Percentiles rank a stretch among this genome's conserved stretches.
phyloP scores from a whole-genome alignment of 2,113 vertebrate species.

The Ploceus nigricollis region DNA sequence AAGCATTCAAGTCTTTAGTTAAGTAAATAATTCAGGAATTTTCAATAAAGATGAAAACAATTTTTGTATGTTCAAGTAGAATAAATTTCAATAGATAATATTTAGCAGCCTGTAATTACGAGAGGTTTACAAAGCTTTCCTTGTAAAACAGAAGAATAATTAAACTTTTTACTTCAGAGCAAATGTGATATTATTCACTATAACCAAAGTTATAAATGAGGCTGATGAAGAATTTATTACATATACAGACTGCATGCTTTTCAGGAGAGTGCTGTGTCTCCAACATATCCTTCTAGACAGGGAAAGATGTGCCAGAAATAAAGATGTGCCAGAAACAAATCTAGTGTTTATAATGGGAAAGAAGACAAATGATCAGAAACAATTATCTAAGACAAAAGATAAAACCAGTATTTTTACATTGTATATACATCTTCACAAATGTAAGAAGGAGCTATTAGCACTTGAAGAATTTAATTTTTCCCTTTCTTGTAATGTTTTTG shows the following conservation, averaged over 20 bases:
- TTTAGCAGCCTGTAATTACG: background rate
- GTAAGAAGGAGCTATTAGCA: background rate
- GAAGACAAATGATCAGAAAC: background rate
- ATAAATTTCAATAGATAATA: background rate
- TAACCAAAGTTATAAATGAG: background rate
- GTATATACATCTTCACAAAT: background rate
- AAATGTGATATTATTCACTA: background rate
- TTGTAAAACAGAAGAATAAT: background rate
- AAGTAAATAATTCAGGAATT: background rate
- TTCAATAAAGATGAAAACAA: background rate
- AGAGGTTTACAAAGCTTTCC: background rate
- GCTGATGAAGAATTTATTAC: background rate
- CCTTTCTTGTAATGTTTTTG: background rate
- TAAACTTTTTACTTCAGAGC: background rate
- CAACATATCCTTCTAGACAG: background rate
- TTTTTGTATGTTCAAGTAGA: background rate
- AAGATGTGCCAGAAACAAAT: background rate
- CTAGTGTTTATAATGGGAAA: background rate
- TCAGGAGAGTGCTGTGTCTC: background rate
- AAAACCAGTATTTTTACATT: background rate
- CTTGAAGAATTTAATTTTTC: background rate
- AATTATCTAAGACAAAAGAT: background rate
- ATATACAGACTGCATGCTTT: background rate
- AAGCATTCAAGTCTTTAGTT: background rate
- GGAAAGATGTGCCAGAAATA: background rate